Percentiles rank a stretch among this genome's conserved stretches.
Evolutionary conservation across 2,888 invertebrate species (phyloP).

Genomic region (Mesorhabditis spiculigera): DNA sequence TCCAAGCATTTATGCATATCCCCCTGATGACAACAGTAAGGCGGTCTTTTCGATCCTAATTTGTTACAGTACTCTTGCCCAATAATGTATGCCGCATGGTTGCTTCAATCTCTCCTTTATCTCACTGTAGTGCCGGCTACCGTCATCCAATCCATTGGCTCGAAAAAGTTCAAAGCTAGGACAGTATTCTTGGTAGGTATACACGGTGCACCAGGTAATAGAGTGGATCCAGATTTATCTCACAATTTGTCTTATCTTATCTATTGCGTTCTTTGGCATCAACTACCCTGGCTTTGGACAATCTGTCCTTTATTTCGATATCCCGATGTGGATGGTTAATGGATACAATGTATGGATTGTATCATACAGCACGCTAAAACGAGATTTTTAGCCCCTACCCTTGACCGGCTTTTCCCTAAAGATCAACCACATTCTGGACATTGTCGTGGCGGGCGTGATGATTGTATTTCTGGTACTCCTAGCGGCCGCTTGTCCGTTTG

Average conservation of each 20-base stretch:
- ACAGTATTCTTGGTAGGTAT: conserved; percentile 1
- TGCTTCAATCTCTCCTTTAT: not conserved
- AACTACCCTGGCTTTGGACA: not conserved
- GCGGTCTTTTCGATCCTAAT: not conserved
- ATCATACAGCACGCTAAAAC: not conserved
- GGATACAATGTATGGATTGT: not conserved
- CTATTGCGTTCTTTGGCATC: not conserved
- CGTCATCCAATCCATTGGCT: not conserved
- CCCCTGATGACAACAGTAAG: conserved; percentile 1
- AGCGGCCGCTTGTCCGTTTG: not conserved
- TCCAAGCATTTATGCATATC: not conserved
- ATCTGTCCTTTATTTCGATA: conserved; percentile 2
- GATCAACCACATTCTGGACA: conserved; percentile 1
- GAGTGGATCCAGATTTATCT: not conserved
- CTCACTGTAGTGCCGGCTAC: not conserved
- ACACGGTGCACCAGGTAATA: not conserved
- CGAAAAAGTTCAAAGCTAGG: not conserved
- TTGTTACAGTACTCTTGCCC: not conserved
- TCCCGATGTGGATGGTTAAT: conserved; percentile 4
- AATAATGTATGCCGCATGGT: not conserved
- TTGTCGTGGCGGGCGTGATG: not conserved
- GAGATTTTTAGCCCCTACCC: not conserved
- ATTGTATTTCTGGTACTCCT: not conserved
- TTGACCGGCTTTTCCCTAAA: not conserved
- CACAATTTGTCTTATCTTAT: not conserved